Evolutionary conservation across 2,888 invertebrate species (phyloP).

Genomic region (Ophion obscuratus): DNA sequence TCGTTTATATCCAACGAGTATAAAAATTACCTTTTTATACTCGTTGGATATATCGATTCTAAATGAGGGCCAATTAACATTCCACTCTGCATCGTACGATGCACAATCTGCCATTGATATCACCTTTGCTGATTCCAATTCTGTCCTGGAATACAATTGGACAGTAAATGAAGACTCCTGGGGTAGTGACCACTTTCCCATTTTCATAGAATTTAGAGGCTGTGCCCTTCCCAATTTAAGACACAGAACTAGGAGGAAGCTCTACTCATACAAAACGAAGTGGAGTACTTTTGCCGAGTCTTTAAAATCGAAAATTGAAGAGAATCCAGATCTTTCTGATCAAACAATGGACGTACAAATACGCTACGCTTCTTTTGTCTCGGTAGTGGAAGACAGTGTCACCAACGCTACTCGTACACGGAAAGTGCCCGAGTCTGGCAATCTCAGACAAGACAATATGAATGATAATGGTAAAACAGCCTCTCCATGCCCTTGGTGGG

Average conservation of each 20-base stretch:
- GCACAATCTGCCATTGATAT: slow-evolving; percentile 45
- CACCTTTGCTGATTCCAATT: slow-evolving; percentile 26
- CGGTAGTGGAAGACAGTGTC: slow-evolving; percentile 19
- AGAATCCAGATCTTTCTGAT: neutral
- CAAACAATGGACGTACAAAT: neutral
- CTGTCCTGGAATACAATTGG: slow-evolving; percentile 22
- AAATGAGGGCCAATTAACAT: slow-evolving; percentile 41
- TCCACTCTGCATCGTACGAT: slow-evolving; percentile 13
- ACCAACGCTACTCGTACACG: neutral
- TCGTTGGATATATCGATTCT: slow-evolving; percentile 18
- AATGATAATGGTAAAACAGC: neutral
- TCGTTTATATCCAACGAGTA: too few species aligned
- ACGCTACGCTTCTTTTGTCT: slow-evolving; percentile 25
- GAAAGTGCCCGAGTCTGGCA: too few species aligned
- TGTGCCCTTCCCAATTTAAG: neutral
- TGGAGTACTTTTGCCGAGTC: slow-evolving; percentile 22
- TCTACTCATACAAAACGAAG: slow-evolving; percentile 26
- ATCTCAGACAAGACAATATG: too few species aligned
- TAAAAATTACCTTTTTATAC: too few species aligned
- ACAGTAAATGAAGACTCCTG: slow-evolving; percentile 17
- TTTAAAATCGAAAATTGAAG: neutral
- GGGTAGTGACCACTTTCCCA: slow-evolving; percentile 56
- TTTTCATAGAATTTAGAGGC: slow-evolving; percentile 1
- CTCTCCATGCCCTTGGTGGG: neutral
- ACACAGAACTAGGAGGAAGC: slow-evolving; percentile 8